Evolutionary conservation across 2,113 vertebrate species (phyloP).

Genomic region (Zeus faber): DNA sequence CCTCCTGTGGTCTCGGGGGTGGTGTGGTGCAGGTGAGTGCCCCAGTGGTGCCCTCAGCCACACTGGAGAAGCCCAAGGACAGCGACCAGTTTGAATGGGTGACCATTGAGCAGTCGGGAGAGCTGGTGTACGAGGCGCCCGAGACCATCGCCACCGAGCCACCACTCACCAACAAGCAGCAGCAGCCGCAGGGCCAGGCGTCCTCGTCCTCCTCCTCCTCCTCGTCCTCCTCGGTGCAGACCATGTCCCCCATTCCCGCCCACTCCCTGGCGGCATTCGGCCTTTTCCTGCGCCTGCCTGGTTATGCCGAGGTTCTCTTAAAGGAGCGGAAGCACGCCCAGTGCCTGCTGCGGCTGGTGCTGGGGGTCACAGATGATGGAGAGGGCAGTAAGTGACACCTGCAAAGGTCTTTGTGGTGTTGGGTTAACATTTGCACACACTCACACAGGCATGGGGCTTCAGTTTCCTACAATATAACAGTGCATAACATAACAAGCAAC

Average conservation of each 20-base stretch:
- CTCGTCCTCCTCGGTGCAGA: slow-evolving; percentile 85
- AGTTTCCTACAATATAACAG: too few species aligned
- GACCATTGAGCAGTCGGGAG: slow-evolving; percentile 96
- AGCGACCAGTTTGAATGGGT: slow-evolving; percentile 99
- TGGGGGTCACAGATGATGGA: slow-evolving; percentile 97
- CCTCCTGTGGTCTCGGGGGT: background rate
- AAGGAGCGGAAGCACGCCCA: slow-evolving; percentile 98
- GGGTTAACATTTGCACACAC: too few species aligned
- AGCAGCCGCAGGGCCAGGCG: slow-evolving; percentile 42
- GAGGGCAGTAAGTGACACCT: slow-evolving; percentile 99
- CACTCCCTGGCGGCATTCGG: slow-evolving; percentile 98
- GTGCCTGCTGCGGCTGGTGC: slow-evolving; percentile 94
- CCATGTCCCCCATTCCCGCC: slow-evolving; percentile 95
- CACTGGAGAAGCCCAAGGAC: slow-evolving; percentile 96
- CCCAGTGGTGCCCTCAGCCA: slow-evolving; percentile 87
- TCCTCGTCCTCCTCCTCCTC: slow-evolving; percentile 39
- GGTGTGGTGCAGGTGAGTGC: slow-evolving; percentile 85
- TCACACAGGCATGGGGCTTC: too few species aligned
- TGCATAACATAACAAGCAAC: too few species aligned
- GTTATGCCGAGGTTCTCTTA: slow-evolving; percentile 96
- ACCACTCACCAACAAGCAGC: slow-evolving; percentile 85
- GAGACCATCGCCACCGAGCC: slow-evolving; percentile 93
- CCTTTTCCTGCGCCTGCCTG: slow-evolving; percentile 94
- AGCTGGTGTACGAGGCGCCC: slow-evolving; percentile 94
- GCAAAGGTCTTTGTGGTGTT: too few species aligned